Evolutionary conservation across 23 tunicate genomes (phyloP), one percentile per base, ranked within the genome.

Genomic region (Trididemnum clinides): DNA sequence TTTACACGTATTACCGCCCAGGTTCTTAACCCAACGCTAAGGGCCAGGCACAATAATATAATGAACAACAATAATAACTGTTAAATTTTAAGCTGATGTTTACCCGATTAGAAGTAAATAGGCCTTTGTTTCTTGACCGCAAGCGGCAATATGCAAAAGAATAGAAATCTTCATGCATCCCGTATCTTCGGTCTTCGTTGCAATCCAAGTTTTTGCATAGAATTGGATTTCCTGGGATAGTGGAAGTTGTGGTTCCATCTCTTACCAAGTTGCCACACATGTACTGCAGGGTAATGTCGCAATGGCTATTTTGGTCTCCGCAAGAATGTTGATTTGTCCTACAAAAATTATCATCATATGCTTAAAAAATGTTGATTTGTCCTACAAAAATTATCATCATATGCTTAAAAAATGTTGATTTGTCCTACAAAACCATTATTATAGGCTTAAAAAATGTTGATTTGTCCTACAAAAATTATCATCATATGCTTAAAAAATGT

Each of bases 271-370:
- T 39, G 65, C 84, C 92, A 51, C 99, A 96, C 90, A 78, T 89
- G 84, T 96, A 96, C 44, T 96, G 96, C 39, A 96, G 85, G 23
- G 84, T 64, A 73, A 90, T 65, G 82, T 95, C 86, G 50, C 95
- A 90, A 57, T 95, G 57, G 44, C 82, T 90, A 87, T 90, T 90
- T 63, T 78, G 87, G 71, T 89, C 93, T 27, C 87, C 87, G 54
- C 94, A 94, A n/a, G 98, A 89, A 51, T 94, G 98, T 77, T 94
- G 98, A 74, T 94, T 94, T n/a, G 98, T 91, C 98, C 98, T 93
- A 78, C 0, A 71, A 80, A 28, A 5, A 28, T 31, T 28, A 31
- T 4, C n/a, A n/a, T n/a, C n/a, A n/a, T n/a, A n/a, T n/a, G n/a
- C n/a, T n/a, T n/a, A n/a, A n/a, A n/a, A n/a, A n/a, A n/a, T n/a